Percentiles rank a stretch among this genome's conserved stretches.
These are phyloP conservation scores for Tribolium madens DNA, from an alignment of 1,140 invertebrate species.

Conservation along the genomic window DNA sequence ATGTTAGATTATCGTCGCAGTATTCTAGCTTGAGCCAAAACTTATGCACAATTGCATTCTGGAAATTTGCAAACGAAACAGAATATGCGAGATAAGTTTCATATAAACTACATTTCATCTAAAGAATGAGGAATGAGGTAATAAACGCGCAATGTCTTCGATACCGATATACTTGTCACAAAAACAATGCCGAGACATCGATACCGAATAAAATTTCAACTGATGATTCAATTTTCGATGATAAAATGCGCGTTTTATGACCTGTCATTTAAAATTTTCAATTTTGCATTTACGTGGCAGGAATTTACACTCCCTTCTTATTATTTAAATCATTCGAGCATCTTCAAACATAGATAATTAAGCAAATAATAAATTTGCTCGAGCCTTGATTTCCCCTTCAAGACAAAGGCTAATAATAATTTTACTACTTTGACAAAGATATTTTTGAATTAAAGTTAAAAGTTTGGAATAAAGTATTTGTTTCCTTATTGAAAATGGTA, in stretches of 20 bases:
- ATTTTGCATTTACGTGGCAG: conserved; percentile 8
- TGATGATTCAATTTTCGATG: conserved; percentile 10
- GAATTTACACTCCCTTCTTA: conserved; percentile 1
- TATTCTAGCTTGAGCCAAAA: neutral
- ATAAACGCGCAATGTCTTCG: conserved; percentile 2
- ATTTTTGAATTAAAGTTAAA: no score
- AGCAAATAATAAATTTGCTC: no score
- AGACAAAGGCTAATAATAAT: no score
- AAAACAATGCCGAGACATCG: neutral
- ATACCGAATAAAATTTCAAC: neutral
- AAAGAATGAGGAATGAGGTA: neutral
- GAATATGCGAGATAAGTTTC: neutral
- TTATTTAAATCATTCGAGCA: neutral
- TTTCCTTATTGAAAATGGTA: no score
- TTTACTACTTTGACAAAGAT: no score
- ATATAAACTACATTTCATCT: conserved; percentile 2
- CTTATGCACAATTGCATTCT: neutral
- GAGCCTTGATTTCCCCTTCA: no score
- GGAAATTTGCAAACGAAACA: neutral
- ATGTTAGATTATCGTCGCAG: neutral
- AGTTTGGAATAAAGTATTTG: no score
- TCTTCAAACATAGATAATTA: neutral
- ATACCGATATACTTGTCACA: conserved; percentile 4
- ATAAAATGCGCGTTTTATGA: neutral
- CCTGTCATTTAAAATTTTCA: neutral